phyloP scores from a whole-genome alignment of 2,888 invertebrate species.

The Rhingia rostrata region DNA sequence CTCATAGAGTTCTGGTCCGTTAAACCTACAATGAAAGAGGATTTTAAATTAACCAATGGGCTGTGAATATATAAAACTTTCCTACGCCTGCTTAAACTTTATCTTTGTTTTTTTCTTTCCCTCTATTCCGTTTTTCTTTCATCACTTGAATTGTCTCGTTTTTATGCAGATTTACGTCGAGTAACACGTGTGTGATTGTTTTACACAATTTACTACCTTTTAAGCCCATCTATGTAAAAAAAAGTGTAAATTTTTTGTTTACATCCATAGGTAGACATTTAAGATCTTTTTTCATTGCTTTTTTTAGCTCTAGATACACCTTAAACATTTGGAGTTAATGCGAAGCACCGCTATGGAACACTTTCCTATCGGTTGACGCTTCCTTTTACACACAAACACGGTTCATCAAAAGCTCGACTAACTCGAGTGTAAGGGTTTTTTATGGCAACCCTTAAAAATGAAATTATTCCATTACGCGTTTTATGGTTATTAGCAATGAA shows the following conservation, averaged over 20 bases:
- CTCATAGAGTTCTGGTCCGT: conserved; percentile 29
- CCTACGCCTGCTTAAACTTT: conserved; percentile 49
- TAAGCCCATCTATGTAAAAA: conserved; percentile 17
- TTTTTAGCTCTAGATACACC: conserved; percentile 17
- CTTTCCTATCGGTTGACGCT: background rate
- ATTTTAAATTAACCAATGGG: conserved; percentile 59
- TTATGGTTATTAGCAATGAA: conserved; percentile 63
- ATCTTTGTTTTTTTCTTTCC: background rate
- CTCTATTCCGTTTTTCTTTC: no score
- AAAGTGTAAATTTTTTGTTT: conserved; percentile 51
- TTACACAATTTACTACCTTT: conserved; percentile 51
- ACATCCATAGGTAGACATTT: conserved; percentile 9
- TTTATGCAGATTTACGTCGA: conserved; percentile 32
- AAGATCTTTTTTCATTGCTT: conserved; percentile 34
- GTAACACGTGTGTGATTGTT: conserved; percentile 51
- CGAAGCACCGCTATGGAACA: background rate
- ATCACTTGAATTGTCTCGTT: conserved; percentile 26
- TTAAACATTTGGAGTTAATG: background rate
- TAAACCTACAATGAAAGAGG: conserved; percentile 22
- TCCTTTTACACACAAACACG: conserved; percentile 8
- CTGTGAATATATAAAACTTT: conserved; percentile 50
- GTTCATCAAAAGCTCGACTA: conserved; percentile 42
- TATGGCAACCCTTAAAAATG: conserved; percentile 52
- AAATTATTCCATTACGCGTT: conserved; percentile 65
- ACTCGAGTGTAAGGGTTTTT: conserved; percentile 53